Evolutionary conservation across 2,888 invertebrate species (phyloP), one percentile per base, ranked within the genome.

Genomic region (Tetheella fluctuosa): DNA sequence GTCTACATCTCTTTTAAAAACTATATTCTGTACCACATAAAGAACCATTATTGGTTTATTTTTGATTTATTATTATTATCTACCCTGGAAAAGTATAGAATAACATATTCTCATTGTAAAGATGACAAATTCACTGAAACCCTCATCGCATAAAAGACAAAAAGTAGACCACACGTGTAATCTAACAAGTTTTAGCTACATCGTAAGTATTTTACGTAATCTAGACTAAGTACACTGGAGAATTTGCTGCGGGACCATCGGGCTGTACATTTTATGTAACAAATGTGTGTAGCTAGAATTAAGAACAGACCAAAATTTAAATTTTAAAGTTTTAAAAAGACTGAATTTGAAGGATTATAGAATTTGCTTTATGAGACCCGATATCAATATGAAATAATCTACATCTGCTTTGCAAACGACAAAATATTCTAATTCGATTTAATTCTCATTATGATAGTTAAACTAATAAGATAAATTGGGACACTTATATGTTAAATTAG

Each of bases 181-280:
- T n/a, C 20, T 48, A 48, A 48, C 48, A 48, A 48, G 48, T 48
- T 48, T 20, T 48, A 48, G 48, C 48, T 42, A 48, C 48, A 20
- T 10, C 48, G 17, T 48, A 55, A 55, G 55, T 55, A 55, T 34
- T 37, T 37, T 37, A 37, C 30, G 55, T 55, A 55, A 55, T 55
- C 23, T 55, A 37, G 55, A 20, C 55, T 55, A 34, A 55, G 55
- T 55, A n/a, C 48, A 48, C 48, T 48, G 3, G 20, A 20, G 48
- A 48, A 48, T 48, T 48, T 48, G 48, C 48, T 48, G 48, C 48
- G 48, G 48, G 48, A 48, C 48, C 48, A 48, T 48, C 20, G 48
- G n/a, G 48, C 48, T 48, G 20, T 48, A 8, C 48, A 20, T 20
- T 20, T 48, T 20, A 48, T 48, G 48, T 20, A 20, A 48, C 20